phyloP scores from a whole-genome alignment of 1,140 invertebrate species.

The Ceratosolen fusciceps region DNA sequence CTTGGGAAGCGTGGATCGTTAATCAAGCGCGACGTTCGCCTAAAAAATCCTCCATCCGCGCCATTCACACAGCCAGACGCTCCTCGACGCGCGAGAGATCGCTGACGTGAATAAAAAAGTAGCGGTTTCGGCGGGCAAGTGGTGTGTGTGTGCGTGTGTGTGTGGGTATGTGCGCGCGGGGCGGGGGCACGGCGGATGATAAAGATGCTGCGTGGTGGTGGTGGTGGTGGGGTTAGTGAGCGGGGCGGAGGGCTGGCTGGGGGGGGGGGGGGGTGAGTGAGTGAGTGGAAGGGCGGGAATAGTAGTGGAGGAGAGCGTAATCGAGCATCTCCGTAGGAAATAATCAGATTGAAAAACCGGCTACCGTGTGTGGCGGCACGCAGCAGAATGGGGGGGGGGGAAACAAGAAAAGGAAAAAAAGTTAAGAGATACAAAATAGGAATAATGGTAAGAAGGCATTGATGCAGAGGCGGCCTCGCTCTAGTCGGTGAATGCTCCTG shows the following conservation, averaged over 20 bases:
- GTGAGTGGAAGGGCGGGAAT: conserved; percentile 5
- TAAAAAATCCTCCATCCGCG: neutral
- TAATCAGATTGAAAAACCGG: conserved; percentile 54
- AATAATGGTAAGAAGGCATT: conserved; percentile 59
- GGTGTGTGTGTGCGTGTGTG: too few relatives aligned
- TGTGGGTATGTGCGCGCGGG: too few relatives aligned
- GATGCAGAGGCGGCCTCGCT: conserved; percentile 37
- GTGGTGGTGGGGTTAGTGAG: too few relatives aligned
- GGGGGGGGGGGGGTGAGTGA: too few relatives aligned
- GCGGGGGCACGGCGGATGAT: too few relatives aligned
- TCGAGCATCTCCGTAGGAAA: conserved; percentile 12
- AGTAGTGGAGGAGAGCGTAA: neutral
- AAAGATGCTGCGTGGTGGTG: too few relatives aligned
- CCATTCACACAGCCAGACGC: too few relatives aligned
- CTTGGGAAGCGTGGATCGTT: neutral
- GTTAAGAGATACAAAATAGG: conserved; percentile 46
- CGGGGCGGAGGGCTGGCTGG: too few relatives aligned
- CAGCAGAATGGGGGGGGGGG: too few relatives aligned
- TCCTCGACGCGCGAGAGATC: too few relatives aligned
- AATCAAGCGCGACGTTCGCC: neutral
- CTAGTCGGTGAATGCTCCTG: conserved; percentile 50
- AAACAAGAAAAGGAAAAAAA: conserved; percentile 17
- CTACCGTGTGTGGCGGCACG: conserved; percentile 14
- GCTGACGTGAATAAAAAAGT: too few relatives aligned
- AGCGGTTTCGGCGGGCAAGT: too few relatives aligned